Evolutionary conservation across 1,140 invertebrate species (phyloP), one percentile per base, ranked within the genome.

Genomic region (Liolophura sinensis): DNA sequence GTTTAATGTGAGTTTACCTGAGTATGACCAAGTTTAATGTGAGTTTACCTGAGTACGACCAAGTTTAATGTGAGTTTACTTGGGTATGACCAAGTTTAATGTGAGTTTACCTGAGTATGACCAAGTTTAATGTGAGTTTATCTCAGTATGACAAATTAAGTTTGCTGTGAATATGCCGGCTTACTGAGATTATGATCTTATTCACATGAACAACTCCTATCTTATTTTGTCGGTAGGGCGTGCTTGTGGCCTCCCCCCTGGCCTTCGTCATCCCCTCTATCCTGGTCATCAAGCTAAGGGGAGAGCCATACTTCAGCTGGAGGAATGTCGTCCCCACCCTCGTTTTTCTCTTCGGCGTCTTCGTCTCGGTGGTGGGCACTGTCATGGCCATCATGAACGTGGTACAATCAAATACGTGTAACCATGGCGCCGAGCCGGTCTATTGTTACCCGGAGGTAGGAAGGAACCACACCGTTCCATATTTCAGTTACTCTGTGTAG

Each of bases 241-340:
- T 95, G 14, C 71, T 94, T 31, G 91, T 92, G 9, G 93, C 93
- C 12, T 91, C 93, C 63, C 93, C 93, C 11, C 80, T 95, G 66
- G 93, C 93, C 20, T 95, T 92, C 82, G 89, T 95, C 65, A 85
- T 96, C 50, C 93, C 93, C 14, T 91, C 92, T 0, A 78, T 93
- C 12, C 92, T 91, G 76, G 94, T 93, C 74, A 87, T 95, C 65
- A 90, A 89, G 78, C 86, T 95, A 69, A 90, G 92, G 72, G 89
- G 91, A 65, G 91, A 91, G 25, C 85, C 88, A 50, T 69, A 92
- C 0, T 81, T 92, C 24, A 90, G 89, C n/a, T 77, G 86, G 4
- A 86, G 87, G 70, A 94, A 94, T 81, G 79, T 92, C 11, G 90
- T 92, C 0, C 91, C 92, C 0, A 77, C 93, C 22, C 87, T 89